phyloP scores from a whole-genome alignment of 2,888 invertebrate genomes.

The Troides aeacus region DNA sequence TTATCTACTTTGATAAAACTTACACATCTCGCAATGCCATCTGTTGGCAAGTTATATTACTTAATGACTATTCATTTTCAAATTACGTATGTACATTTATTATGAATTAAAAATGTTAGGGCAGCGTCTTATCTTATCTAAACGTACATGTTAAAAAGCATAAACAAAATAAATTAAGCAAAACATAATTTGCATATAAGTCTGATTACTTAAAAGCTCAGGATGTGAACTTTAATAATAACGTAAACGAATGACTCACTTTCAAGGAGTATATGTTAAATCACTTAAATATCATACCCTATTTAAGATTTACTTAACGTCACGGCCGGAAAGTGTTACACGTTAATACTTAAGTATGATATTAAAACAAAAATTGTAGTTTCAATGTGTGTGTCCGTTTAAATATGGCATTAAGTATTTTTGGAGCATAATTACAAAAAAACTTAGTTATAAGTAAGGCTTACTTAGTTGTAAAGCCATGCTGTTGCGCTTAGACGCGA shows the following conservation, averaged over 20 bases:
- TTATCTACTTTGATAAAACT: no score
- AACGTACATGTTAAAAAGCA: no score
- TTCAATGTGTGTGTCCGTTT: no score
- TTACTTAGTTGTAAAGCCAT: neutral
- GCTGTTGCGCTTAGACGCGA: neutral
- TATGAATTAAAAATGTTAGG: no score
- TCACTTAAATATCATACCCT: slow-evolving; percentile 1
- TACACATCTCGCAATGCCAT: no score
- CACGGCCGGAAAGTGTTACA: slow-evolving; percentile 11
- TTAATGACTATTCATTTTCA: no score
- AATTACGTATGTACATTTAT: no score
- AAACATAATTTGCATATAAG: neutral
- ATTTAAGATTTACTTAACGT: slow-evolving; percentile 10
- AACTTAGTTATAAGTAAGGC: no score
- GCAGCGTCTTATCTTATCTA: no score
- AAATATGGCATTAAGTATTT: no score
- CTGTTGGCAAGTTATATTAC: no score
- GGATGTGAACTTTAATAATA: neutral
- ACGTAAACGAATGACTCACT: neutral
- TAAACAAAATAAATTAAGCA: neutral
- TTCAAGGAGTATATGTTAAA: neutral
- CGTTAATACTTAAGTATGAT: slow-evolving; percentile 8
- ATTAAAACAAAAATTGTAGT: neutral
- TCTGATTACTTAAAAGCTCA: neutral
- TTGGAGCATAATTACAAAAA: no score